Evolutionary conservation across 35 echinoderm and acorn worm species (phyloP).

Genomic region (Ophiothrix spiculata): DNA sequence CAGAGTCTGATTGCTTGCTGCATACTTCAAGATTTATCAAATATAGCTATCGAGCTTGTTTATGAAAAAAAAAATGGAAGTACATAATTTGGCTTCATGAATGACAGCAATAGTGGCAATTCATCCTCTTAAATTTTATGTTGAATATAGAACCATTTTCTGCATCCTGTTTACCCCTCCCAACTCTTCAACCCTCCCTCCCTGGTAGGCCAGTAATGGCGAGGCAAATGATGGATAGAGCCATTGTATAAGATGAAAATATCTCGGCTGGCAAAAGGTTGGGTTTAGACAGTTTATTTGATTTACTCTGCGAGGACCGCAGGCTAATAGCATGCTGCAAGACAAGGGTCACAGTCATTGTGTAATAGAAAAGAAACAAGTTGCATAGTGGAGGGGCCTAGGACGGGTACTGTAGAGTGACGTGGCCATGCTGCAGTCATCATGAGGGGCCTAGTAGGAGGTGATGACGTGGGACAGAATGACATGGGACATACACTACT

Average conservation of each 20-base stretch:
- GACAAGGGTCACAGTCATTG: slow-evolving; percentile 3
- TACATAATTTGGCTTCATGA: too few species aligned
- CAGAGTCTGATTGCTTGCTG: too few species aligned
- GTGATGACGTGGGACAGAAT: too few species aligned
- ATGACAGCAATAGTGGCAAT: too few species aligned
- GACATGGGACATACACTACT: background rate
- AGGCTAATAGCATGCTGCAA: background rate
- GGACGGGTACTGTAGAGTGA: background rate
- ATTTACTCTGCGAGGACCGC: background rate
- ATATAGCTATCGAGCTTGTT: too few species aligned
- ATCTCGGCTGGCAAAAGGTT: slow-evolving; percentile 1
- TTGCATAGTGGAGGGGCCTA: background rate
- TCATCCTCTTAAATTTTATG: too few species aligned
- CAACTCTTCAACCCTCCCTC: too few species aligned
- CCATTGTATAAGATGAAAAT: background rate
- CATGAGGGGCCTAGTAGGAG: too few species aligned
- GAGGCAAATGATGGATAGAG: background rate
- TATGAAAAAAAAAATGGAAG: too few species aligned
- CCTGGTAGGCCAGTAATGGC: background rate
- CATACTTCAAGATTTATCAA: too few species aligned
- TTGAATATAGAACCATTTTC: too few species aligned
- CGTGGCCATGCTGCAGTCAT: background rate
- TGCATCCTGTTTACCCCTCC: too few species aligned
- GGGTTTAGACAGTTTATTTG: background rate
- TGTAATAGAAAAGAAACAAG: slow-evolving; percentile 8